A percentile compares a stretch with the other conserved stretches of the same genome.
These are phyloP conservation scores for Philereme vetulata DNA, from an alignment of 2,888 invertebrate species.

Conservation along the genomic window DNA sequence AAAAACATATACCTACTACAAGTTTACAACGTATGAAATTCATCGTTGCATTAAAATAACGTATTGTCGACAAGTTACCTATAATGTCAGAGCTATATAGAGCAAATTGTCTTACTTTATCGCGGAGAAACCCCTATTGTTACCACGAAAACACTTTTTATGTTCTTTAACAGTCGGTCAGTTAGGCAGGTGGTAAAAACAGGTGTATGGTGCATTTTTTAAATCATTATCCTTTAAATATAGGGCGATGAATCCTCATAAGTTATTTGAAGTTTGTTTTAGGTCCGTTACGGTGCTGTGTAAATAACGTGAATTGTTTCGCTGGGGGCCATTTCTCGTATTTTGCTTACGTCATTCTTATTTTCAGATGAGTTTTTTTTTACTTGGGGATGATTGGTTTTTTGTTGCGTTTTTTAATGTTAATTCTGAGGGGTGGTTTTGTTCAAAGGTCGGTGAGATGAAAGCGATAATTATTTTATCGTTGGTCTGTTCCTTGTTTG, in stretches of 20 bases:
- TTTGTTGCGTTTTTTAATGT: slow-evolving; percentile 62
- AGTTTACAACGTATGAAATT: slow-evolving; percentile 5
- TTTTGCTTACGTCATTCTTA: slow-evolving; percentile 79
- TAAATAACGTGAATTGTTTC: slow-evolving; percentile 60
- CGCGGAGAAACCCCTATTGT: slow-evolving; percentile 49
- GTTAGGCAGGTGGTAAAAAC: slow-evolving; percentile 70
- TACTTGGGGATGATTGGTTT: slow-evolving; percentile 50
- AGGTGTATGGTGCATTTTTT: slow-evolving; percentile 66
- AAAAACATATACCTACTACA: not conserved
- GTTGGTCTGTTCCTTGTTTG: slow-evolving; percentile 78
- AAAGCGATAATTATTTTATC: slow-evolving; percentile 83
- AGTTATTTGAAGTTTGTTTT: slow-evolving; percentile 75
- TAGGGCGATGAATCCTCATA: slow-evolving; percentile 63
- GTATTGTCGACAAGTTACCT: slow-evolving; percentile 27
- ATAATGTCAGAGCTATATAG: slow-evolving; percentile 32
- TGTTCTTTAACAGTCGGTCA: slow-evolving; percentile 61
- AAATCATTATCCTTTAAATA: slow-evolving; percentile 50
- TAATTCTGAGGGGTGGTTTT: slow-evolving; percentile 42
- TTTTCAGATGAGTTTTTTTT: slow-evolving; percentile 72
- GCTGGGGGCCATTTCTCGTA: slow-evolving; percentile 51
- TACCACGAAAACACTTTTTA: slow-evolving; percentile 56
- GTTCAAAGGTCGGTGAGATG: slow-evolving; percentile 56
- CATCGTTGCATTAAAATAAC: slow-evolving; percentile 6
- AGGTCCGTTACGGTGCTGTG: slow-evolving; percentile 73
- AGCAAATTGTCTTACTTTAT: slow-evolving; percentile 26